Conservation (phyloP, 2,888 invertebrate species). For the Copidosoma aretas region DNA sequence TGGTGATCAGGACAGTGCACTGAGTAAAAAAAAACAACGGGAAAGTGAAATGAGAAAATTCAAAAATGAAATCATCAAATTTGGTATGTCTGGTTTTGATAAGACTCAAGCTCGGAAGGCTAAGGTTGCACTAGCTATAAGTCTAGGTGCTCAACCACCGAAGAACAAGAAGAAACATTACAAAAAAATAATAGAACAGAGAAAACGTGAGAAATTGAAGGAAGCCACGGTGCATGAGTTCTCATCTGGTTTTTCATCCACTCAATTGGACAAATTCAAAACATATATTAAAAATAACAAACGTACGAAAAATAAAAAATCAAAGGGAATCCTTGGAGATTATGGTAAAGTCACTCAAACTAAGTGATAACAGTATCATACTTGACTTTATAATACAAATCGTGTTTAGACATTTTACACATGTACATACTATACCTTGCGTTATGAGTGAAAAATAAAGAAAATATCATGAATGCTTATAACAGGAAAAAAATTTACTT, state of each 20-base stretch:
- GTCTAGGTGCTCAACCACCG: slow-evolving; percentile 83
- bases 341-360: slow-evolving; percentile 54
- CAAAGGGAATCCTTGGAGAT: slow-evolving; percentile 49
- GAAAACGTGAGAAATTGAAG: slow-evolving; percentile 66
- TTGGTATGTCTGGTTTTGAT: slow-evolving; percentile 80
- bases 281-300: slow-evolving; percentile 29
- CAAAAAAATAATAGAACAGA: slow-evolving; percentile 72
- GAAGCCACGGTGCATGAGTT: slow-evolving; percentile 53
- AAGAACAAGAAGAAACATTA: slow-evolving; percentile 74
- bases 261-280: slow-evolving; percentile 42
- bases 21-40: slow-evolving; percentile 53
- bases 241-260: slow-evolving; percentile 48
- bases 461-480: slow-evolving; percentile 2
- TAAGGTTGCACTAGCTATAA: slow-evolving; percentile 78
- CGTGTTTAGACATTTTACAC: slow-evolving; percentile 14
- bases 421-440: slow-evolving; percentile 9
- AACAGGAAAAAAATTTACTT: neutral
- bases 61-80: slow-evolving; percentile 82
- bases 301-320: slow-evolving; percentile 40
- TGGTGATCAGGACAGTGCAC: slow-evolving; percentile 8
- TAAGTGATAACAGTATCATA: slow-evolving; percentile 2
- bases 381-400: slow-evolving; percentile 3
- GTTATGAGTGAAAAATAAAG: slow-evolving; percentile 7
- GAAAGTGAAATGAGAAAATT: slow-evolving; percentile 78
- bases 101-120: slow-evolving; percentile 76